These are phyloP conservation scores for Sinosuthora webbiana DNA, from an alignment of 2,113 vertebrate genomes.

Conservation along the genomic window DNA sequence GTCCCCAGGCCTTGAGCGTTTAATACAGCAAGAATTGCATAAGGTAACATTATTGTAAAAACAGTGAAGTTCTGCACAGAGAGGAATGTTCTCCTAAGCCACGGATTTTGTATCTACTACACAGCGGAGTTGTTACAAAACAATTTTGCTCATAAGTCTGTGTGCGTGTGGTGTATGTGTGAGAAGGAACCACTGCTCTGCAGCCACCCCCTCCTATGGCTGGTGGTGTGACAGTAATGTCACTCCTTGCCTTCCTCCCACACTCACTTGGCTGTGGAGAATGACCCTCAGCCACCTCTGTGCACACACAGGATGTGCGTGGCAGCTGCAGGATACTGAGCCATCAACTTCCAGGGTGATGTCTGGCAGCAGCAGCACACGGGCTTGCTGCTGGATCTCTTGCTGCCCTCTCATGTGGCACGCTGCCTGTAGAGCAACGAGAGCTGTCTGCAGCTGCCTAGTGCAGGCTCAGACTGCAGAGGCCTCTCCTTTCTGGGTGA, in stretches of 20 bases:
- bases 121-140: not conserved
- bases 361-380: not conserved
- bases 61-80: not conserved
- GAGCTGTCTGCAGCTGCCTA: not conserved
- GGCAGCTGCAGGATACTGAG: not conserved
- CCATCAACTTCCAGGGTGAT: not conserved
- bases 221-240: not conserved
- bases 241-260: not conserved
- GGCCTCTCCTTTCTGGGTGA: not conserved
- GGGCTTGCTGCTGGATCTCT: not conserved
- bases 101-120: not conserved
- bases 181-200: not conserved
- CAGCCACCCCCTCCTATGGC: not conserved
- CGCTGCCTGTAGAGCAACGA: fast-evolving
- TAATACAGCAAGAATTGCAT: not conserved
- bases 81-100: not conserved
- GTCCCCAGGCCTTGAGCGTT: not conserved
- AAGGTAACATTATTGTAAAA: not conserved
- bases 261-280: not conserved
- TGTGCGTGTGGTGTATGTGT: not conserved
- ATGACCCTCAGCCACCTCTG: conserved; percentile 13
- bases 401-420: not conserved
- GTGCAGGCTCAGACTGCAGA: not conserved
- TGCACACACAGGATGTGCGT: not conserved
- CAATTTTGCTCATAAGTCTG: not conserved